These are phyloP conservation scores for Amitus sp. DNA, from an alignment of 2,888 invertebrate species.

Conservation along the genomic window DNA sequence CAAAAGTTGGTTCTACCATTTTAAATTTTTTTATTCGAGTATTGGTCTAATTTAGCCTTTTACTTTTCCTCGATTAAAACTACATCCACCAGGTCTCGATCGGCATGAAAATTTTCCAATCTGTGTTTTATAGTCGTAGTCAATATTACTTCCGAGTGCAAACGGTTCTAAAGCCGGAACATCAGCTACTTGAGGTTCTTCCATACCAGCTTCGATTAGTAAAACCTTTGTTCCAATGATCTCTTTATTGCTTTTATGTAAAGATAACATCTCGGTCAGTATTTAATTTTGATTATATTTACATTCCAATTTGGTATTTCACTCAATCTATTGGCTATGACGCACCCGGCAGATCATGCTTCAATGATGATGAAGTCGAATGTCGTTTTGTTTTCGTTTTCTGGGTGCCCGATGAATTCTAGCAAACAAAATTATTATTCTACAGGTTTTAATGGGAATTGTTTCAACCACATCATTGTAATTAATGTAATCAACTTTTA, in stretches of 20 bases:
- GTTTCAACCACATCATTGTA: too few relatives aligned
- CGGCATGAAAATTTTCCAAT: slow-evolving; percentile 72
- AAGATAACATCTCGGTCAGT: too few relatives aligned
- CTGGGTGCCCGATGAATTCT: too few relatives aligned
- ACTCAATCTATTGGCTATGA: slow-evolving; percentile 66
- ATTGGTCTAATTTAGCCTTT: too few relatives aligned
- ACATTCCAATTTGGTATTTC: slow-evolving; percentile 45
- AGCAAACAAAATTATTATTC: too few relatives aligned
- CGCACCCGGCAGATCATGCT: slow-evolving; percentile 69
- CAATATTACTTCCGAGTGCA: slow-evolving; percentile 66
- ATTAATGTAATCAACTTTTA: too few relatives aligned
- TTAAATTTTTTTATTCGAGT: too few relatives aligned
- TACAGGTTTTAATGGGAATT: too few relatives aligned
- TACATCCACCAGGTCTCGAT: slow-evolving; percentile 70
- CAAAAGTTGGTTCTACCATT: too few relatives aligned
- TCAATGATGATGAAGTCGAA: slow-evolving; percentile 68
- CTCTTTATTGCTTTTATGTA: too few relatives aligned
- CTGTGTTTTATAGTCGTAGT: slow-evolving; percentile 78
- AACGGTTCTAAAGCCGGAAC: slow-evolving; percentile 74
- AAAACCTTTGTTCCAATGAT: too few relatives aligned
- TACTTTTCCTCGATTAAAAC: slow-evolving; percentile 75
- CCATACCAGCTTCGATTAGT: slow-evolving; percentile 72
- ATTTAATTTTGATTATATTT: neutral
- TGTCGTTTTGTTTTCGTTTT: slow-evolving; percentile 19
- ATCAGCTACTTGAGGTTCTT: slow-evolving; percentile 74